Percentiles rank a stretch among this genome's conserved stretches.
Conservation (phyloP, 2,113 vertebrate genomes). For the Tragelaphus scriptus region DNA sequence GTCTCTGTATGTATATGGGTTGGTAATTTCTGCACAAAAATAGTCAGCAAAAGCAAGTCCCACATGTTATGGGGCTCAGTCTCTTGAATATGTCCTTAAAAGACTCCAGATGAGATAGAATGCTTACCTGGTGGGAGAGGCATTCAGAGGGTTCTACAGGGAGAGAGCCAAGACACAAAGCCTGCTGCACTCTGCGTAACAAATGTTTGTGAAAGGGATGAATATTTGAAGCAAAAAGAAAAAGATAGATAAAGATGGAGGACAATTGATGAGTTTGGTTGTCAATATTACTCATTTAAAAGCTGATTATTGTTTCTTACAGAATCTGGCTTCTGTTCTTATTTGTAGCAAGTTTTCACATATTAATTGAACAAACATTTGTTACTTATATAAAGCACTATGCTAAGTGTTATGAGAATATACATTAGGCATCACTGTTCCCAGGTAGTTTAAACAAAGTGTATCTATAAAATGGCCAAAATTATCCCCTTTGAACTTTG, state of each 20-base stretch:
- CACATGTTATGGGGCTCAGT: fast-evolving
- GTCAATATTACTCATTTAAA: background rate
- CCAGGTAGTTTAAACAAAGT: background rate
- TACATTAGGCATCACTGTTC: background rate
- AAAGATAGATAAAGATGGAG: background rate
- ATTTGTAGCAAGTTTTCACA: background rate
- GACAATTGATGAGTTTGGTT: background rate
- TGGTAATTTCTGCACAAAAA: background rate
- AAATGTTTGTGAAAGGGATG: background rate
- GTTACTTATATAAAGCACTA: background rate
- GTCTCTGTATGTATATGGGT: background rate
- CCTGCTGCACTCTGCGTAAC: fast-evolving
- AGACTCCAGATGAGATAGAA: background rate
- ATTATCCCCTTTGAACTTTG: background rate
- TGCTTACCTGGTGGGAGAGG: fast-evolving
- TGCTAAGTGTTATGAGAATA: background rate
- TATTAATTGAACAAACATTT: background rate
- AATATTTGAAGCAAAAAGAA: background rate
- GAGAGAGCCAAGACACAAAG: no score
- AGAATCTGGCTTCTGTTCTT: background rate
- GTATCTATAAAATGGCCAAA: background rate
- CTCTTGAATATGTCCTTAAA: background rate
- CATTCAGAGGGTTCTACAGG: no score
- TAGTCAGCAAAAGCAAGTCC: background rate
- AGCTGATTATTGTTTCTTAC: background rate